Percentiles rank a stretch among this genome's conserved stretches.
Conservation (phyloP, 2,888 invertebrate genomes). For the Blera fallax region DNA sequence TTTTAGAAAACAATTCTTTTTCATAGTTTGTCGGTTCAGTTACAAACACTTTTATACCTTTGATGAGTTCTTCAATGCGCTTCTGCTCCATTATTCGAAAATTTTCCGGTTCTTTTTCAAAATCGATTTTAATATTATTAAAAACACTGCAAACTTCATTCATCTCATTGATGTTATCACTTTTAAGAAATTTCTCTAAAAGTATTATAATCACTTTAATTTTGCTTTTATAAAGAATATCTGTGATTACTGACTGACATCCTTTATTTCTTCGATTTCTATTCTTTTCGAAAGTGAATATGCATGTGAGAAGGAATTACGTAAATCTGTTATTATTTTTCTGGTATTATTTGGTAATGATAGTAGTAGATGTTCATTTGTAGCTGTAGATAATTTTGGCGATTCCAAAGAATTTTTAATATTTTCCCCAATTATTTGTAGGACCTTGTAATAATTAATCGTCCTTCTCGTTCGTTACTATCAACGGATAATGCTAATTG, state of each 20-base stretch:
- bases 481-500: slow-evolving; percentile 2
- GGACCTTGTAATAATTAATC: slow-evolving; percentile 68
- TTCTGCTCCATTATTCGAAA: not conserved
- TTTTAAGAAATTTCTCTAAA: not conserved
- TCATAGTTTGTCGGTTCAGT: slow-evolving; percentile 4
- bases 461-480: slow-evolving; percentile 39
- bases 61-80: not conserved
- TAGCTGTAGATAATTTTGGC: slow-evolving; percentile 71
- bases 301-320: slow-evolving; percentile 49
- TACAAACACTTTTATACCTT: not conserved
- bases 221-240: slow-evolving; percentile 11
- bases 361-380: slow-evolving; percentile 6
- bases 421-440: slow-evolving; percentile 74
- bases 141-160: not conserved
- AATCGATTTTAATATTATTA: not conserved
- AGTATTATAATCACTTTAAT: not conserved
- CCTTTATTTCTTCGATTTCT: not conserved
- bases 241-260: slow-evolving; percentile 18
- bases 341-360: not conserved
- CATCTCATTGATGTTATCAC: not conserved
- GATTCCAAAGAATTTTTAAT: slow-evolving; percentile 74
- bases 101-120: not conserved
- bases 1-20: not conserved
- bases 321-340: slow-evolving; percentile 19
- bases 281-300: not conserved